phyloP scores from a whole-genome alignment of 2,797 vertebrate genomes.

The Botia kubotai region DNA sequence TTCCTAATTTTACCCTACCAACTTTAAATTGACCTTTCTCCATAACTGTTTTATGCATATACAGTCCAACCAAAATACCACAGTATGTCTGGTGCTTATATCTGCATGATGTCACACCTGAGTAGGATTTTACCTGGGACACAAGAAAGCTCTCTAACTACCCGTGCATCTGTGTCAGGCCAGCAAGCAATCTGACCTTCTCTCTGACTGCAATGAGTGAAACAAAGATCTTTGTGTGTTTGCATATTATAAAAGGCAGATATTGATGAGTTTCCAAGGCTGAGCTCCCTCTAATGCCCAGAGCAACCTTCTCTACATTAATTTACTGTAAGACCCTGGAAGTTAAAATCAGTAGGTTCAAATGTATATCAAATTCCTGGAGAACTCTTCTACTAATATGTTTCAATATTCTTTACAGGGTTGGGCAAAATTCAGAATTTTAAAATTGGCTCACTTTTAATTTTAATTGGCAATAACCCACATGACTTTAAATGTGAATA shows the following conservation, averaged over 20 bases:
- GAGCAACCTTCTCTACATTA: no score
- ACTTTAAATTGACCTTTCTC: neutral
- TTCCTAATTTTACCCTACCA: no score
- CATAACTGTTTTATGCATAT: constrained; percentile 61
- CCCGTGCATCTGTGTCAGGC: neutral
- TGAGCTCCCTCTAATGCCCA: no score
- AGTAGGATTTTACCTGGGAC: constrained; percentile 64
- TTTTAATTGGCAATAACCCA: no score
- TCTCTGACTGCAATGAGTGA: neutral
- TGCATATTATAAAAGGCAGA: neutral
- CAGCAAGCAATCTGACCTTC: neutral
- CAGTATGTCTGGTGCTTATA: constrained; percentile 56
- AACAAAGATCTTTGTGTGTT: constrained; percentile 10
- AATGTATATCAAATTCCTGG: no score
- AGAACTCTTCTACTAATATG: no score
- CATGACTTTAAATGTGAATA: no score
- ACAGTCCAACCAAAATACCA: constrained; percentile 58
- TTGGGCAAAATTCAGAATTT: no score
- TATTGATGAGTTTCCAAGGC: neutral
- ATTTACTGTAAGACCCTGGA: no score
- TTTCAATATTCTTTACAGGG: neutral
- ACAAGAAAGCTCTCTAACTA: constrained; percentile 35
- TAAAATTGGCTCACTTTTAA: no score
- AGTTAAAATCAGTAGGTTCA: no score
- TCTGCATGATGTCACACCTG: constrained; percentile 79